phyloP scores from a whole-genome alignment of 2,113 vertebrate species.

The Oophaga pumilio region DNA sequence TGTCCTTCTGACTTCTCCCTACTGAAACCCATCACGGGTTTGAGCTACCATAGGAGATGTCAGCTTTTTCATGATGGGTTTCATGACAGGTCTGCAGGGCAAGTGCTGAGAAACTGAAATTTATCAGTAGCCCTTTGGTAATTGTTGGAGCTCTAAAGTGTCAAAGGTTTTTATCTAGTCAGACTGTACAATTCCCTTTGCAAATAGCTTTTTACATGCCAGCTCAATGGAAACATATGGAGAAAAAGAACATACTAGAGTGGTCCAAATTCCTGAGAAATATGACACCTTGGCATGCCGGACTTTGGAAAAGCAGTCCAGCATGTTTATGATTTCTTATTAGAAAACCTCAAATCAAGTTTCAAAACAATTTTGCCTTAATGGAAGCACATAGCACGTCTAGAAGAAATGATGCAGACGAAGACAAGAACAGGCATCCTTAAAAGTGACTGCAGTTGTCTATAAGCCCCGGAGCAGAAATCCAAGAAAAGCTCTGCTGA shows the following conservation, averaged over 20 bases:
- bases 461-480: constrained; percentile 62
- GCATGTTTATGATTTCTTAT: neutral
- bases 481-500: constrained; percentile 67
- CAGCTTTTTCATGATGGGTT: neutral
- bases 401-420: constrained; percentile 20
- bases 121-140: neutral
- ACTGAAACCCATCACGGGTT: neutral
- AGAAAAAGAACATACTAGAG: neutral
- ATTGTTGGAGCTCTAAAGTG: neutral
- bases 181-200: neutral
- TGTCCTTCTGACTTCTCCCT: neutral
- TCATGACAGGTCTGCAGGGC: neutral
- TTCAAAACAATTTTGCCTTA: neutral
- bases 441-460: constrained; percentile 66
- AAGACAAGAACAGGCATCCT: constrained; percentile 57
- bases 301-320: neutral
- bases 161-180: neutral
- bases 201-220: neutral
- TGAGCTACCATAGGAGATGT: neutral
- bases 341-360: neutral
- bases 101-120: neutral
- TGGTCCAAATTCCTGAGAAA: neutral
- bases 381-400: neutral
- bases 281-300: neutral
- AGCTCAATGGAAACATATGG: neutral